Evolutionary conservation across 2,888 invertebrate species (phyloP).

Genomic region (Acrocyrtus sp.): DNA sequence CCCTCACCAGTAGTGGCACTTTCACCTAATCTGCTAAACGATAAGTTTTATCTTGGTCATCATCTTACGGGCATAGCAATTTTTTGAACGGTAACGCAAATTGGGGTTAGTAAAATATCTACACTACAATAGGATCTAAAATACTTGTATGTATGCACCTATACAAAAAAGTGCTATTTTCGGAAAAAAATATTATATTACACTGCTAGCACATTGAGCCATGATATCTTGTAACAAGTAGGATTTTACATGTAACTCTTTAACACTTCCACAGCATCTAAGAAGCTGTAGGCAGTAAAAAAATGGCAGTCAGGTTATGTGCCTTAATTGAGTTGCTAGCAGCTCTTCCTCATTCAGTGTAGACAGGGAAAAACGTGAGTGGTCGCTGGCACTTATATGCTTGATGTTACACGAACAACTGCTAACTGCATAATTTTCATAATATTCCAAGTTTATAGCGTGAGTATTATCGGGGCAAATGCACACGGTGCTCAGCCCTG

Average conservation of each 20-base stretch:
- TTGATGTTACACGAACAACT: no score
- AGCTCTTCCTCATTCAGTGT: constrained; percentile 28
- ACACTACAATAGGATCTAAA: not conserved
- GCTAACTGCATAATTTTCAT: no score
- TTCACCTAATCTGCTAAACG: no score
- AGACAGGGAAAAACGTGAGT: no score
- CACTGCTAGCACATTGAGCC: not conserved
- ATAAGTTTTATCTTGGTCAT: no score
- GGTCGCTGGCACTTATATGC: no score
- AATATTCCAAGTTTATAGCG: no score
- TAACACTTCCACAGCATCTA: constrained; percentile 30
- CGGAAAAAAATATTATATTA: not conserved
- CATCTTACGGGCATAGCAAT: no score
- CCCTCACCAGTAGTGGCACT: no score
- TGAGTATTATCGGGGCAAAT: no score
- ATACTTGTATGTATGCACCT: not conserved
- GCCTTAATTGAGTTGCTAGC: constrained; percentile 53
- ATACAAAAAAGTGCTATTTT: not conserved
- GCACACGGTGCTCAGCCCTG: no score
- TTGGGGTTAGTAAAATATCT: not conserved
- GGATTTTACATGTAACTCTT: not conserved
- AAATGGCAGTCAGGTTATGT: constrained; percentile 55
- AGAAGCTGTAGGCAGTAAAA: constrained; percentile 25
- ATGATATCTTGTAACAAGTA: not conserved
- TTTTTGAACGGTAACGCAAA: no score